These are phyloP conservation scores for Glaucomys volans DNA, from an alignment of 2,113 vertebrate species.

Conservation along the genomic window DNA sequence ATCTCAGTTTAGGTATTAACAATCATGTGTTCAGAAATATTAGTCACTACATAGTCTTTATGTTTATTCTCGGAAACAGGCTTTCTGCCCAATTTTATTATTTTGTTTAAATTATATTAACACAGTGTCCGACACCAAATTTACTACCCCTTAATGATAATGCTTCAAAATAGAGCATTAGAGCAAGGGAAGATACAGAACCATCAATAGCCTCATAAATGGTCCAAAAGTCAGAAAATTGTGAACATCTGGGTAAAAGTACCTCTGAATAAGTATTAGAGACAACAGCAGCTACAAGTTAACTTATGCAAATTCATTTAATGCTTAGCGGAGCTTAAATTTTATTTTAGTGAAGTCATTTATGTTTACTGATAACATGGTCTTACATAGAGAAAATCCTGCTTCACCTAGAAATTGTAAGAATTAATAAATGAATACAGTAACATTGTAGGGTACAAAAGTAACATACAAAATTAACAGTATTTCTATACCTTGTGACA, in stretches of 20 bases:
- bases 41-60: not conserved
- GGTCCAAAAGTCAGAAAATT: not conserved
- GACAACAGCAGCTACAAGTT: not conserved
- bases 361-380: not conserved
- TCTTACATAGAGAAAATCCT: not conserved
- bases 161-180: slow-evolving; percentile 4
- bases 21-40: not conserved
- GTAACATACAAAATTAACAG: not conserved
- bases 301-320: slow-evolving; percentile 42
- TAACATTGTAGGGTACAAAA: not conserved
- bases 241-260: not conserved
- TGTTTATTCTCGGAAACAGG: not conserved
- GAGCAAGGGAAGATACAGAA: not conserved
- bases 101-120: slow-evolving; percentile 11
- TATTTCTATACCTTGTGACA: not conserved
- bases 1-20: not conserved
- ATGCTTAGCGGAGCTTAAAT: not conserved
- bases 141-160: not conserved
- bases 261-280: slow-evolving; percentile 10
- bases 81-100: not conserved
- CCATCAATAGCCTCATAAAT: not conserved
- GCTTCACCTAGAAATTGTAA: not conserved
- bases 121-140: not conserved
- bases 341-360: slow-evolving; percentile 18
- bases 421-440: not conserved